Evolutionary conservation across 2,113 vertebrate genomes (phyloP), one percentile per base, ranked within the genome.

Genomic region (Sinocyclocheilus rhinocerous): DNA sequence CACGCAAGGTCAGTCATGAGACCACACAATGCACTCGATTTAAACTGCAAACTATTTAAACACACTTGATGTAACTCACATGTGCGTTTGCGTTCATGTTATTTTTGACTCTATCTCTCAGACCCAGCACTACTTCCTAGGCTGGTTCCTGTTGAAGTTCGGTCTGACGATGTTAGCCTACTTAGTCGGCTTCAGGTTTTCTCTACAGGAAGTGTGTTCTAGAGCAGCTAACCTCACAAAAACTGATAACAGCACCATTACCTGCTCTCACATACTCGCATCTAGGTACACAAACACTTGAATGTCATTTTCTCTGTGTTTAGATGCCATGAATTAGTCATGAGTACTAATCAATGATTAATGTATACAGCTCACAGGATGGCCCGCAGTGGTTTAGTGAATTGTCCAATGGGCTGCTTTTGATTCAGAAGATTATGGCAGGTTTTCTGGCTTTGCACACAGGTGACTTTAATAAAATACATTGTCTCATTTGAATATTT

Each of bases 51-150:
- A 52, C 52, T 81, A 12, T 65, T 81, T 26, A 45, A 65, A 65
- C 42, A 18, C 4, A 2, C 39, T 61, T 75, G 16, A 16, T 16
- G 33, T n/a, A 10, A 24, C 24, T 42, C 7, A 50, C 0, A 42
- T 57, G 6, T 61, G 48, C 39, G 15, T 79, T 45, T 61, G 48
- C 39, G 15, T 79, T 45, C 15, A 45, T 57, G 1, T 82, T 65
- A 33, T 85, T 52, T 61, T 9, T 13, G 48, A 16, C 24, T 89
- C 52, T 91, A 18, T 65, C 48, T 73, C 3, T 36, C 92, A 99
- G 98, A 99, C 98, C 18, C 98, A 98, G 94, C 97, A 99, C 90
- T 98, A 97, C 95, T 99, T 99, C 94, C 95, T 99, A 18, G 95
- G 97, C 90, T 99, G 97, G 92, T 99, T 99, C 95, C 90, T 98